Evolutionary conservation across 1,140 invertebrate genomes (phyloP), one percentile per base, ranked within the genome.

Genomic region (Elysia chlorotica): DNA sequence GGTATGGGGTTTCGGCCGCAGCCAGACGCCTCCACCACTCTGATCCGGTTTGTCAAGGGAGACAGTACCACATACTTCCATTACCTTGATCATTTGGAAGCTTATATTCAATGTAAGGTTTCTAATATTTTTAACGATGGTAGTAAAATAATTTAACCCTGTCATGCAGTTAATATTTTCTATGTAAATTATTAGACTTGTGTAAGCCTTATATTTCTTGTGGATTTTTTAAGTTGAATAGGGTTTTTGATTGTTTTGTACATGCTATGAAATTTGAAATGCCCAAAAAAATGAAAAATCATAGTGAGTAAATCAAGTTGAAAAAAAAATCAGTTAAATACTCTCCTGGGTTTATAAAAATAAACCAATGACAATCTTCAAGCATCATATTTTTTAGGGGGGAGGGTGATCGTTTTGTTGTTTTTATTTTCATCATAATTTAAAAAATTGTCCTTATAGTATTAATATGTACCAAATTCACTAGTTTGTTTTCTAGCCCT

Each of bases 11-110:
- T 97, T 89, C 90, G 96, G 80, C 96, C 96, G 65, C 95, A 95
- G 92, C 95, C 96, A 35, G 95, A 95, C 87, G 92, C 95, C 79
- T 94, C 95, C 85, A 96, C 94, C 83, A 97, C 96, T 59, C 90
- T 98, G 70, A 95, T 98, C 85, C 96, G 95, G 92, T 96, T 96
- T 89, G 92, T 78, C 2, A 77, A 81, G 35, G 82, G 81, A 10
- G 74, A 81, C 41, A 68, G 75, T 0, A 67, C 78, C 21, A 82
- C 76, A 17, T 82, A 82, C 65, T 74, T 77, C 6, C 72, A 74
- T 30, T 81, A 81, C 57, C 76, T 79, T 6, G 81, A 83, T 61
- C 79, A 83, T 69, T 75, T 82, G 17, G 80, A 83, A 36, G 78
- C 80, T 1, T 82, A 78, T 62, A 59, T 83, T 21, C 72, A 73